These are phyloP conservation scores for Siniperca undulata DNA, from an alignment of 2,797 vertebrate genomes.

Conservation along the genomic window DNA sequence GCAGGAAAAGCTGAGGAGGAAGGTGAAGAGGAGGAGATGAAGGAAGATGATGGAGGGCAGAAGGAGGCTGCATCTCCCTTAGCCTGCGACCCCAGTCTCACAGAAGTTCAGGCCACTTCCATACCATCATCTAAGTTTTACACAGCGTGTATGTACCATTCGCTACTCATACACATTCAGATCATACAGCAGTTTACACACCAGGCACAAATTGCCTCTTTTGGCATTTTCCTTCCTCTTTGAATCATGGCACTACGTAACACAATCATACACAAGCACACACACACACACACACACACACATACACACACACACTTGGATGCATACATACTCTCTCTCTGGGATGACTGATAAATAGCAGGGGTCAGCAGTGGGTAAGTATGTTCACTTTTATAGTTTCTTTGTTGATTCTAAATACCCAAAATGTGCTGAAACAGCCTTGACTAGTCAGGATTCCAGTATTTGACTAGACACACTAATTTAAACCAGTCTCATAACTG, in stretches of 20 bases:
- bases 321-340: constrained; percentile 17
- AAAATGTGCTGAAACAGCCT: constrained; percentile 36
- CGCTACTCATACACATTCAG: constrained; percentile 82
- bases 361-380: constrained; percentile 82
- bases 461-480: background rate
- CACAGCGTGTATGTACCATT: constrained; percentile 96
- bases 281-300: constrained; percentile 5
- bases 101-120: constrained; percentile 91
- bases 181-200: constrained; percentile 57
- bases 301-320: constrained; percentile 3
- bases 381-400: constrained; percentile 69
- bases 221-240: constrained; percentile 29
- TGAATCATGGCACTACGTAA: constrained; percentile 35
- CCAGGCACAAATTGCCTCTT: constrained; percentile 35
- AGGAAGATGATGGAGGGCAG: constrained; percentile 73
- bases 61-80: constrained; percentile 85
- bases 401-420: constrained; percentile 40
- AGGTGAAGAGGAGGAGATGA: constrained; percentile 60
- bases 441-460: constrained; percentile 15
- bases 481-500: constrained; percentile 36
- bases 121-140: constrained; percentile 90
- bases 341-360: constrained; percentile 64
- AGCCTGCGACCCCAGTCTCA: constrained; percentile 92
- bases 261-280: constrained; percentile 46
- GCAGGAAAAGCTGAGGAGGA: constrained; percentile 78